Conservation (phyloP, 2,888 invertebrate genomes). For the Hyppa rectilinea region DNA sequence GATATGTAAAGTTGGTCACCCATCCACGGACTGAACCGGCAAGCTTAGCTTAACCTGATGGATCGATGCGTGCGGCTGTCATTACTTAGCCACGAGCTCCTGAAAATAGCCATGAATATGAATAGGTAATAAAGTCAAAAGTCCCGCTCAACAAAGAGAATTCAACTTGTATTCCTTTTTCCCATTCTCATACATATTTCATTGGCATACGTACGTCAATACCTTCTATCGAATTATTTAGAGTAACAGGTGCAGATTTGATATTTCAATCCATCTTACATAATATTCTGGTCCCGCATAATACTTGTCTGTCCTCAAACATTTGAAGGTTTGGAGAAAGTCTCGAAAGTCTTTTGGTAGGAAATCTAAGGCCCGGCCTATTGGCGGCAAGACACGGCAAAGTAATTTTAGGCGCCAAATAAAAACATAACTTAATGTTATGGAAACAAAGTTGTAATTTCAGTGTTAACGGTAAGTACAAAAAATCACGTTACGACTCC, state of each 20-base stretch:
- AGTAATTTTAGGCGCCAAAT: too few relatives aligned
- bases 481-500: too few relatives aligned
- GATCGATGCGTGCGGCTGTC: too few relatives aligned
- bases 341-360: conserved; percentile 10
- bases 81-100: too few relatives aligned
- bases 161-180: conserved; percentile 31
- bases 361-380: conserved; percentile 18
- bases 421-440: too few relatives aligned
- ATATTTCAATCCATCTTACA: conserved; percentile 59
- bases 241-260: conserved; percentile 64
- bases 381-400: too few relatives aligned
- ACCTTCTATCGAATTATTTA: conserved; percentile 17
- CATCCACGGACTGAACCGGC: too few relatives aligned
- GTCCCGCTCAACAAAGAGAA: conserved; percentile 3
- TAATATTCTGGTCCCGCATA: conserved; percentile 43
- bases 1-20: too few relatives aligned
- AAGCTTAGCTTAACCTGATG: too few relatives aligned
- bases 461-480: too few relatives aligned
- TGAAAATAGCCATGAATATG: background rate
- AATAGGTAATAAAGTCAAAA: background rate
- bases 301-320: conserved; percentile 17
- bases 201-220: conserved; percentile 28
- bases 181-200: conserved; percentile 57
- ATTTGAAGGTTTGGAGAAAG: conserved; percentile 25
- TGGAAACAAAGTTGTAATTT: too few relatives aligned